Evolutionary conservation across 1,140 invertebrate genomes (phyloP).

Genomic region (Drosophila ambigua): DNA sequence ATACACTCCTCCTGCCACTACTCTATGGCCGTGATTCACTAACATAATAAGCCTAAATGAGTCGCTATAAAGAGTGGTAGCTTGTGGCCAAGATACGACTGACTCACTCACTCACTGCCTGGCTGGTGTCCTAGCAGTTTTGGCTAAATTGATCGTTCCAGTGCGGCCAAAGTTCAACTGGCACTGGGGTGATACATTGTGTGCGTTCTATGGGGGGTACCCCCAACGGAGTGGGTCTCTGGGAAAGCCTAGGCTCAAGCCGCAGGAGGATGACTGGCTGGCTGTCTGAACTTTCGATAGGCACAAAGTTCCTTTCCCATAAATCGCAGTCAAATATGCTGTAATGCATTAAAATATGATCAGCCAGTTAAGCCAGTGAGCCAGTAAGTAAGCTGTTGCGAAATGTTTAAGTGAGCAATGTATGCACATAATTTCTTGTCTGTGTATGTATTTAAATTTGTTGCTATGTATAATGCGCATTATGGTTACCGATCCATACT

Average conservation of each 20-base stretch:
- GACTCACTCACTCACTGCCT: constrained; percentile 20
- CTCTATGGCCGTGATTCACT: constrained; percentile 35
- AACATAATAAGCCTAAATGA: constrained; percentile 14
- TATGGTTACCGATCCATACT: too few relatives aligned
- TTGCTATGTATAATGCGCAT: too few relatives aligned
- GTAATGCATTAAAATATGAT: too few relatives aligned
- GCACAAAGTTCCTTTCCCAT: too few relatives aligned
- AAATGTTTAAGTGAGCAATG: too few relatives aligned
- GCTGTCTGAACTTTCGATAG: too few relatives aligned
- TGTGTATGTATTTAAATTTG: too few relatives aligned
- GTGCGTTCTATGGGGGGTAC: constrained; percentile 6
- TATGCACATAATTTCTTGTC: too few relatives aligned
- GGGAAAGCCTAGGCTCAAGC: constrained; percentile 3
- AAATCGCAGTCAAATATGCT: too few relatives aligned
- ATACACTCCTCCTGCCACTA: not conserved
- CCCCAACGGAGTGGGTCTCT: not conserved
- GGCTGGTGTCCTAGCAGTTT: constrained; percentile 9
- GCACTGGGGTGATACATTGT: constrained; percentile 12
- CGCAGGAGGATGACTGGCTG: too few relatives aligned
- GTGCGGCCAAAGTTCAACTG: constrained; percentile 25
- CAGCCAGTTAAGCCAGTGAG: too few relatives aligned
- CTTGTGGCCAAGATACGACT: not conserved
- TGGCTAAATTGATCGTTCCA: constrained; percentile 16
- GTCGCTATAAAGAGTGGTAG: constrained; percentile 14
- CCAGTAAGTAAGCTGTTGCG: too few relatives aligned